Evolutionary conservation across 2,113 vertebrate genomes (phyloP).

Genomic region (Cathartes aura): DNA sequence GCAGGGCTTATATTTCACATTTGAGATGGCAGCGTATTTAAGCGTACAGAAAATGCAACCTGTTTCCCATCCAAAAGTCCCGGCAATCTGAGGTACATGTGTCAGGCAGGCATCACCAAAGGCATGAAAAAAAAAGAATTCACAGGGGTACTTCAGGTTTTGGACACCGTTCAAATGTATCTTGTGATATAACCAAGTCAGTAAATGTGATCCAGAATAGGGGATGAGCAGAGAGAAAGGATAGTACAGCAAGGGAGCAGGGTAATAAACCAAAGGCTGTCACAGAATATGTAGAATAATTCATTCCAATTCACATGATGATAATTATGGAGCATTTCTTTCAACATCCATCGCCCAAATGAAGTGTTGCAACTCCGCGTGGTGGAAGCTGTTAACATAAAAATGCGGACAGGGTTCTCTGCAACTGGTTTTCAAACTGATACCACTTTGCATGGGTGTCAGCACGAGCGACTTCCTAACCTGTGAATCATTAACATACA

Average conservation of each 20-base stretch:
- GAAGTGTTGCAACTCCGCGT: neutral
- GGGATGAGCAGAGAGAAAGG: neutral
- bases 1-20: neutral
- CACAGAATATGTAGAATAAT: neutral
- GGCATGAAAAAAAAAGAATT: neutral
- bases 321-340: neutral
- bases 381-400: slow-evolving; percentile 30
- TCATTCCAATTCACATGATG: neutral
- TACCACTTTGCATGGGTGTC: slow-evolving; percentile 16
- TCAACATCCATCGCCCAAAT: neutral
- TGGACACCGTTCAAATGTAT: neutral
- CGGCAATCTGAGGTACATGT: neutral
- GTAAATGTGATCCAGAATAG: neutral
- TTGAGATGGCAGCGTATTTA: neutral
- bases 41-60: neutral
- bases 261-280: neutral
- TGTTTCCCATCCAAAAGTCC: neutral
- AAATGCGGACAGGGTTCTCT: slow-evolving; percentile 18
- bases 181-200: neutral
- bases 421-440: neutral
- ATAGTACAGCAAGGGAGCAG: neutral
- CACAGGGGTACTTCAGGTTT: neutral
- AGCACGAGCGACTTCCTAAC: neutral
- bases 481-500: neutral
- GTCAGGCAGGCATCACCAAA: neutral